Conservation (phyloP, 2,113 vertebrate genomes). For the Tachuris rubrigastra region DNA sequence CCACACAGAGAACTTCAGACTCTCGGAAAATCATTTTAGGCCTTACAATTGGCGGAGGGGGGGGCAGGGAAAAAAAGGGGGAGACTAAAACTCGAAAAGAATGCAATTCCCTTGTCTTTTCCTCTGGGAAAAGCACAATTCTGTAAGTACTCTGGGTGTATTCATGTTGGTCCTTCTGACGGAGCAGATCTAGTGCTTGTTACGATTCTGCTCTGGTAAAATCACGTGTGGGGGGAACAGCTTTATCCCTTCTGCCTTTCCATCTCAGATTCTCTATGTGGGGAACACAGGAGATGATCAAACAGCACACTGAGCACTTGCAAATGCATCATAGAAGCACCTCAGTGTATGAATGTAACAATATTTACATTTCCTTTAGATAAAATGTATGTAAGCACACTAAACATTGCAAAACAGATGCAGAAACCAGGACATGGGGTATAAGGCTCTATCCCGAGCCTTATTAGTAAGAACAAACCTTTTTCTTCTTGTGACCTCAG, state of each 20-base stretch:
- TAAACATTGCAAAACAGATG: background rate
- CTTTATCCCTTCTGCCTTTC: background rate
- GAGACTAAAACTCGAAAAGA: background rate
- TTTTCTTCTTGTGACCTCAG: background rate
- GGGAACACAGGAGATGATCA: background rate
- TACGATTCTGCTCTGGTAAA: background rate
- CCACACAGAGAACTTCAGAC: background rate
- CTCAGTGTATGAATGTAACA: background rate
- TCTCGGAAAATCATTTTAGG: background rate
- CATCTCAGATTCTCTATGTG: background rate
- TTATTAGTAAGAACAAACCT: background rate
- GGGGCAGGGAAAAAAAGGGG: accelerated
- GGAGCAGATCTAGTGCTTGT: background rate
- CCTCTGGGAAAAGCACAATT: background rate
- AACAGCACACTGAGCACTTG: background rate
- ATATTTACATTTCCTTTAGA: background rate
- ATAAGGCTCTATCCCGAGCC: background rate
- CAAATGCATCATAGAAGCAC: background rate
- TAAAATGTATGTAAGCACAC: background rate
- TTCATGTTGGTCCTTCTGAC: background rate
- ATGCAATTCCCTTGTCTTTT: background rate
- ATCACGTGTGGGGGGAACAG: background rate
- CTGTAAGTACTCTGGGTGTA: no score
- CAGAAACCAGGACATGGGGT: background rate
- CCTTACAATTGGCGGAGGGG: accelerated